Base-by-base conservation (phyloP, 2,888 invertebrate genomes). In the Panzeria rudis region DNA sequence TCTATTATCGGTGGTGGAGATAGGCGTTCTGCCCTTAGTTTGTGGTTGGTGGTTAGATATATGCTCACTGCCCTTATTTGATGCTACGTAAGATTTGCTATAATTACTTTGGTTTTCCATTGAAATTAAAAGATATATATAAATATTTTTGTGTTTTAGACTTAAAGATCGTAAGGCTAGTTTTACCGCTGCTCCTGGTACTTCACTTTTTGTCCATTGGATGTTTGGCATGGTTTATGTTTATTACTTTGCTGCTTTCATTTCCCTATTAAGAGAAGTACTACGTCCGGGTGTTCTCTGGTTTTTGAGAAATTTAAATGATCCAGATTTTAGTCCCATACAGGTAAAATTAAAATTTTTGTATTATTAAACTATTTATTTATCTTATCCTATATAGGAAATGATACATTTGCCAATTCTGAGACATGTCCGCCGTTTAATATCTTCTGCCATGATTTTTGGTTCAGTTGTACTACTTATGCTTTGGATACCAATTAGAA, bases 21-120 rank as follows among this genome's bases (percentile, higher is more conserved):
- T 99, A 84, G 99, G 99, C 3, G 96, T 99, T 0, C 95, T 99
- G 88, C 99, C 99, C 0, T 93, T 99, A 6, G 96, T 99, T 20
- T 99, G 99, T 90, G 99, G 99, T 9, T 99, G 99, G 98, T 99
- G 99, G 99, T 93, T 99, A 83, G 99, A 99, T 91, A 97, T 99
- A 79, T 99, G 99, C 91, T 99, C 99, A 0, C 93, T 99, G 88
- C 95, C 97, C 0, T 95, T 98, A 94, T 97, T 98, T 88, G 97
- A 98, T 91, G 97, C 98, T 1, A 85, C 82, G 85, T 85, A 75
- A 82, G 85, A 75, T 32, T 32, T 54, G 17, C 9, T 97, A 96
- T 0, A 32, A 17, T 11, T 8, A 25, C 3, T 41, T 41, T 8
- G 61, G 2, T 29, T 38, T 54, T 25, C 8, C 0, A 8, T 50